phyloP scores from a whole-genome alignment of 2,797 vertebrate genomes.

The Sarcoramphus papa region DNA sequence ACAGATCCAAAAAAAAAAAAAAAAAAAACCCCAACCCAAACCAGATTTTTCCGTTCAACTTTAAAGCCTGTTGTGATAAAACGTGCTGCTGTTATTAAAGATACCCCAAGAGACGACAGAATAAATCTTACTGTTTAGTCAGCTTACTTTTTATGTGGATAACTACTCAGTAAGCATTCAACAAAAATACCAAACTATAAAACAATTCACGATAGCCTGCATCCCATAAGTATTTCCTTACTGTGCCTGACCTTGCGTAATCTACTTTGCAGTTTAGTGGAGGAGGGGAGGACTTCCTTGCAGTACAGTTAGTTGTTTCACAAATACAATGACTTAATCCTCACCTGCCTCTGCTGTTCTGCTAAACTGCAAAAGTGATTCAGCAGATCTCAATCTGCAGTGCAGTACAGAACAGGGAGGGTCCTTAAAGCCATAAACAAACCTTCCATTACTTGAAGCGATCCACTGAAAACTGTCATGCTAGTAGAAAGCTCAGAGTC shows the following conservation, averaged over 20 bases:
- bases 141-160: not conserved
- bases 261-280: not conserved
- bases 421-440: not conserved
- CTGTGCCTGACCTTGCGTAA: not conserved
- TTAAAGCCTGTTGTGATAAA: not conserved
- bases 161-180: not conserved
- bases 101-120: not conserved
- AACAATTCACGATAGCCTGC: not conserved
- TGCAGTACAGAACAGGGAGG: not conserved
- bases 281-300: not conserved
- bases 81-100: not conserved
- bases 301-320: not conserved
- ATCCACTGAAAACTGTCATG: not conserved
- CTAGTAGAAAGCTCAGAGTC: not conserved
- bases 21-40: not conserved
- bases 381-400: slow-evolving; percentile 32
- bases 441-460: not conserved
- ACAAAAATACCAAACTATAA: not conserved
- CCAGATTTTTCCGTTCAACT: not conserved
- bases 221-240: not conserved
- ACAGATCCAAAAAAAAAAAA: not conserved
- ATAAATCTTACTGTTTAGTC: not conserved
- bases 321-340: not conserved
- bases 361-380: slow-evolving; percentile 19
- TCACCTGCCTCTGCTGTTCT: not conserved